Evolutionary conservation across 2,797 vertebrate genomes (phyloP).

Genomic region (Oreonectes daqikongensis): DNA sequence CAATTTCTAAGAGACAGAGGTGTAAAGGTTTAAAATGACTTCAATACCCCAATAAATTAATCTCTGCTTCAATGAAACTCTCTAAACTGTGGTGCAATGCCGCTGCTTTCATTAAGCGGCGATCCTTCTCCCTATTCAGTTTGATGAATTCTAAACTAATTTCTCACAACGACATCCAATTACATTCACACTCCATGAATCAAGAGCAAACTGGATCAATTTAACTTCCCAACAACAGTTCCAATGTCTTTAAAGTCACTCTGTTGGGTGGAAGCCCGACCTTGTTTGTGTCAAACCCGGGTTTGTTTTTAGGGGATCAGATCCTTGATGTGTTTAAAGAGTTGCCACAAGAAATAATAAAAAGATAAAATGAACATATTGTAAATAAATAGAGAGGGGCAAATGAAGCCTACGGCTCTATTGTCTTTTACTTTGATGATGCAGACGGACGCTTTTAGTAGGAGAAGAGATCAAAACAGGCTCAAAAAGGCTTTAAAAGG

Average conservation of each 20-base stretch:
- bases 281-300: conserved; percentile 36
- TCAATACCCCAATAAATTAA: conserved; percentile 21
- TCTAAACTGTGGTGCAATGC: conserved; percentile 24
- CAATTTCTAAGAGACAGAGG: conserved; percentile 15
- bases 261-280: conserved; percentile 5
- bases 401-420: conserved; percentile 48
- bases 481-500: conserved; percentile 46
- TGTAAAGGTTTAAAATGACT: conserved; percentile 30
- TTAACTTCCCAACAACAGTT: conserved; percentile 17
- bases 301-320: conserved; percentile 44
- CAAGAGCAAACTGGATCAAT: conserved; percentile 15
- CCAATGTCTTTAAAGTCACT: neutral
- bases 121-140: conserved; percentile 4
- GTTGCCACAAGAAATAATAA: conserved; percentile 47
- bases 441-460: conserved; percentile 56
- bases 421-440: conserved; percentile 57
- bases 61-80: conserved; percentile 18
- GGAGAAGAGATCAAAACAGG: conserved; percentile 51
- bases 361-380: conserved; percentile 54
- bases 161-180: conserved; percentile 18
- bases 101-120: conserved; percentile 23
- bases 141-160: conserved; percentile 43
- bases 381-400: conserved; percentile 48
- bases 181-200: conserved; percentile 38
- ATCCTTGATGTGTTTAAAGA: conserved; percentile 46